Evolutionary conservation across 2,113 vertebrate genomes (phyloP).

Genomic region (Grallaria varia): DNA sequence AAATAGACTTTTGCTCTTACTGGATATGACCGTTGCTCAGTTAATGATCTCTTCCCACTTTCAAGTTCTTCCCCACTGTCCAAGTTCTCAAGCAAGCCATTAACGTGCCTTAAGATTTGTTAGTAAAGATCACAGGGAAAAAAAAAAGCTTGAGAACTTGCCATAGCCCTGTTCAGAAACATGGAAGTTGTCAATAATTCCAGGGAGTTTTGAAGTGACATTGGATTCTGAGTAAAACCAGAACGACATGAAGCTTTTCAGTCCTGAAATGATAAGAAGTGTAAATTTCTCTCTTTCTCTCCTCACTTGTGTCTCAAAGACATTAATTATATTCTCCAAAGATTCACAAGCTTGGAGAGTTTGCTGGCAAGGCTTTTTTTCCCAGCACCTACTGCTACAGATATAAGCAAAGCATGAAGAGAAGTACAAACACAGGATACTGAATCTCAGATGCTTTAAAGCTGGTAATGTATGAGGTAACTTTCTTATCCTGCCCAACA

Average conservation of each 20-base stretch:
- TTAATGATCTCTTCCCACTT: not conserved
- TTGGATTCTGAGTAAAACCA: not conserved
- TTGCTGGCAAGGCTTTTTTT: not conserved
- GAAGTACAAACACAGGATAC: not conserved
- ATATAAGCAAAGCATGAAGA: constrained; percentile 8
- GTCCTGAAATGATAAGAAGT: not conserved
- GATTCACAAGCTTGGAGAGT: not conserved
- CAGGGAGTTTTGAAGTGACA: not conserved
- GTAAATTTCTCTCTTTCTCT: not conserved
- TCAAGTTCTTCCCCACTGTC: not conserved
- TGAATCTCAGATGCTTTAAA: not conserved
- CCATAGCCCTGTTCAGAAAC: not conserved
- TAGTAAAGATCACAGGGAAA: not conserved
- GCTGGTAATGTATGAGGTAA: not conserved
- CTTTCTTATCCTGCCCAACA: not conserved
- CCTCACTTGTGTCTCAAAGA: constrained; percentile 20
- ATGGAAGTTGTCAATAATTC: not conserved
- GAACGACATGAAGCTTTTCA: not conserved
- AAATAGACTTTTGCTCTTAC: not conserved
- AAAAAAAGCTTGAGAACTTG: not conserved
- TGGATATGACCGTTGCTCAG: not conserved
- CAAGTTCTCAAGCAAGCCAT: not conserved
- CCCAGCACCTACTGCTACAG: not conserved
- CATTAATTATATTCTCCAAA: constrained; percentile 41
- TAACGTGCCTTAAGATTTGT: not conserved